Base-by-base conservation (phyloP, 2,113 vertebrate species). In the Psittacula cyanocephala region DNA sequence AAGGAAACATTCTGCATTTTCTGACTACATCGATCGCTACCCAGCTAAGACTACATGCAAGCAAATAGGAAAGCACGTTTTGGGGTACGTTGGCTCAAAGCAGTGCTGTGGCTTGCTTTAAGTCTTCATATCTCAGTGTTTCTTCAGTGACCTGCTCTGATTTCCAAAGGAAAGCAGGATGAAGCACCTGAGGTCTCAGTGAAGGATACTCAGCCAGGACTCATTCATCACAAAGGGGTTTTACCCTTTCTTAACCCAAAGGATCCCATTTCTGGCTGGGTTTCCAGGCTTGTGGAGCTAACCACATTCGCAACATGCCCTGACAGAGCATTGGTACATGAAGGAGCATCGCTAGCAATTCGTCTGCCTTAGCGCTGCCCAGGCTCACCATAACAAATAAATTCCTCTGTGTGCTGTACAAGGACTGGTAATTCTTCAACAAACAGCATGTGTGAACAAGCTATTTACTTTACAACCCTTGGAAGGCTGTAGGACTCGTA, bases 271-370 rank as follows among this genome's bases (percentile, higher is more conserved):
- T 70, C 39, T 81, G 91, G 44, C 33, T 8, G 6, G 33, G 47
- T 16, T 69, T 44, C 57, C 71, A 71, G 63, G 63, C 86, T 67
- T 3, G 1, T 7, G 50, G 49, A 13, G 11, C 2, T 41, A 24
- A 33, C 17, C 1, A 3, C 0, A 2, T 18, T 46, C 5, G 1
- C 19, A 28, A 17, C 23, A 10, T 9, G 10, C 18, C 43, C 65
- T 24, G 57, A 0, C 2, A 13, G 80, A 81, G 5, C 3, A 0
- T 35, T 2, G 6, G n/a, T 4, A 8, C 0, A 0, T 0, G 62
- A 17, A 46, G 20, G 13, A 78, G 44, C 13, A 1, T 13, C 6
- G 2, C 33, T 7, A 19, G 64, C 2, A 2, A 2, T 13, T 43
- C 33, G 14, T 25, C 72, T 2, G 1, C 63, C 37, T 0, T 11